A percentile compares a stretch with the other conserved stretches of the same genome.
Conservation (phyloP, 2,888 invertebrate species). For the Adelognathus sp. region DNA sequence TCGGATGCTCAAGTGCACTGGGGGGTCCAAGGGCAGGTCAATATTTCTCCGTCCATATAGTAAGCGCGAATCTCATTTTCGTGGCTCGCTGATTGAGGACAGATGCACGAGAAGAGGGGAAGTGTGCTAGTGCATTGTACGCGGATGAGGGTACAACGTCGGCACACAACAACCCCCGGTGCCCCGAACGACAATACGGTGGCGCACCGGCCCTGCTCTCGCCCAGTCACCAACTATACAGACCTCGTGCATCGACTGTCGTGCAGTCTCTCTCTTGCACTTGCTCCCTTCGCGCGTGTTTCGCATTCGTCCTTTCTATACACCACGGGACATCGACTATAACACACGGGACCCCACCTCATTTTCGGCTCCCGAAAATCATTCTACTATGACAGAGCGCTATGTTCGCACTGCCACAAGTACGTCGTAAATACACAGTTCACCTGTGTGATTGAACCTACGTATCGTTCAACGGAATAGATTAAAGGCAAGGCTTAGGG, state of each 20-base stretch:
- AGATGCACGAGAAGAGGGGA: slow-evolving; percentile 78
- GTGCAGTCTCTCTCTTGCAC: slow-evolving; percentile 54
- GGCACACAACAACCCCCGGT: slow-evolving; percentile 74
- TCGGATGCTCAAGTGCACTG: slow-evolving; percentile 11
- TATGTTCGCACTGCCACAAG: slow-evolving; percentile 78
- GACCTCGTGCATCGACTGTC: too few species aligned
- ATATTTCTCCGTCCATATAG: slow-evolving; percentile 69
- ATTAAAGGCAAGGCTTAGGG: slow-evolving; percentile 25
- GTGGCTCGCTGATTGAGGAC: slow-evolving; percentile 80
- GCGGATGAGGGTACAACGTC: slow-evolving; percentile 73
- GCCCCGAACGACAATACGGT: slow-evolving; percentile 69
- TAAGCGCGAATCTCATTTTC: slow-evolving; percentile 76
- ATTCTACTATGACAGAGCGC: slow-evolving; percentile 76
- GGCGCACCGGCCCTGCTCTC: slow-evolving; percentile 73
- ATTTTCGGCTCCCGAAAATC: slow-evolving; percentile 71
- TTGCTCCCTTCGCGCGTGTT: slow-evolving; percentile 46
- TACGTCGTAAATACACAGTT: slow-evolving; percentile 73
- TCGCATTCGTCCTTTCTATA: slow-evolving; percentile 49
- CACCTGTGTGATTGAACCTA: slow-evolving; percentile 3
- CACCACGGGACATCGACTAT: slow-evolving; percentile 32
- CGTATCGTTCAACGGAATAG: neutral
- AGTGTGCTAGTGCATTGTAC: slow-evolving; percentile 71
- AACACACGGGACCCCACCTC: slow-evolving; percentile 52
- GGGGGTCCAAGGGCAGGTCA: slow-evolving; percentile 64
- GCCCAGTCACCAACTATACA: slow-evolving; percentile 29